Conservation (phyloP, 1,140 invertebrate genomes). For the Sarcophaga peregrina region DNA sequence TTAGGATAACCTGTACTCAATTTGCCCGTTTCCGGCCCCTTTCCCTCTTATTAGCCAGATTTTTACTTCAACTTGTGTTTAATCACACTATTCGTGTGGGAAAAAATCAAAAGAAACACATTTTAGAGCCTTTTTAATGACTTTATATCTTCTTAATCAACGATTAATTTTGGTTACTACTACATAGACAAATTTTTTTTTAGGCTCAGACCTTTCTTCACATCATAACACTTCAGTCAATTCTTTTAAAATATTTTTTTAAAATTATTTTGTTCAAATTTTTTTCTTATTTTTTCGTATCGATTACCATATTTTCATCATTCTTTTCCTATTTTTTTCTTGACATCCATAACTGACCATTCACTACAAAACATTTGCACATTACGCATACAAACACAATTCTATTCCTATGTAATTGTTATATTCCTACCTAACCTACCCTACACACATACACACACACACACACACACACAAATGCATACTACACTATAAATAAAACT, state of each 20-base stretch:
- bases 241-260: slow-evolving; percentile 30
- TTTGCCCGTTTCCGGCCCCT: too few species aligned
- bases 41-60: too few species aligned
- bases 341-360: background rate
- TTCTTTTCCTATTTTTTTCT: slow-evolving; percentile 29
- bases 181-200: too few species aligned
- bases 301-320: background rate
- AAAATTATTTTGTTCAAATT: background rate
- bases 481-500: background rate
- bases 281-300: slow-evolving; percentile 20
- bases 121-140: too few species aligned
- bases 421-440: background rate
- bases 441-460: background rate
- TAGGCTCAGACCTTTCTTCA: background rate
- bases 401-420: background rate
- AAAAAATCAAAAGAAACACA: too few species aligned
- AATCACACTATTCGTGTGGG: too few species aligned
- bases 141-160: too few species aligned
- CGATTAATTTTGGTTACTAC: too few species aligned
- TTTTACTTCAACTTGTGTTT: too few species aligned
- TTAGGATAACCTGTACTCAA: too few species aligned
- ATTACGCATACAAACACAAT: background rate
- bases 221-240: background rate
- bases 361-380: background rate
- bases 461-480: background rate